Evolutionary conservation across 2,113 vertebrate species (phyloP).

Genomic region (Neodontobutis hainanensis): DNA sequence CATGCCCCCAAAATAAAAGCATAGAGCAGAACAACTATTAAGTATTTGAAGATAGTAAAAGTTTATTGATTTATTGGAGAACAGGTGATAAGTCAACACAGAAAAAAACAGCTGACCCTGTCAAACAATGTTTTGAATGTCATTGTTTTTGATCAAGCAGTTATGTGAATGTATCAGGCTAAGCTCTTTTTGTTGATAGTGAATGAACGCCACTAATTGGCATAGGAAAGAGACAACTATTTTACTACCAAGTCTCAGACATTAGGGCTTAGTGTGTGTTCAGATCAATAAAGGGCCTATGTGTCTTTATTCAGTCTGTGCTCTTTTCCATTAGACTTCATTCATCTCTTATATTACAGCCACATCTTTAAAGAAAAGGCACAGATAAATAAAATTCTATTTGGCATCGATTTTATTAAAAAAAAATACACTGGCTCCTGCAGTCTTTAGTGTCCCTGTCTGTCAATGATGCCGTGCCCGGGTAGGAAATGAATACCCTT

Average conservation of each 20-base stretch:
- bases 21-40: too few species aligned
- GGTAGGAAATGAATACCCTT: background rate
- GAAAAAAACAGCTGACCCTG: background rate
- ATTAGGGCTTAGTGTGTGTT: background rate
- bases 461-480: background rate
- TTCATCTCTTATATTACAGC: background rate
- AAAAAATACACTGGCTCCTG: too few species aligned
- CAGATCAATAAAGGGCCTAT: too few species aligned
- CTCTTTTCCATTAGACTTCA: background rate
- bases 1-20: background rate
- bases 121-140: background rate
- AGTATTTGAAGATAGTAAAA: too few species aligned
- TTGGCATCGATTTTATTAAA: background rate
- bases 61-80: too few species aligned
- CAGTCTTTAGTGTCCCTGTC: background rate
- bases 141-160: background rate
- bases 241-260: background rate
- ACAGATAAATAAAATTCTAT: background rate
- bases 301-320: background rate
- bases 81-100: background rate
- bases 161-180: background rate
- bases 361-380: background rate
- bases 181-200: too few species aligned
- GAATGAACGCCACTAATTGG: too few species aligned
- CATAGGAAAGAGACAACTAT: too few species aligned